A percentile compares a stretch with the other conserved stretches of the same genome.
These are phyloP conservation scores for Cranoglanis bouderius DNA, from an alignment of 2,113 vertebrate species.

Conservation along the genomic window DNA sequence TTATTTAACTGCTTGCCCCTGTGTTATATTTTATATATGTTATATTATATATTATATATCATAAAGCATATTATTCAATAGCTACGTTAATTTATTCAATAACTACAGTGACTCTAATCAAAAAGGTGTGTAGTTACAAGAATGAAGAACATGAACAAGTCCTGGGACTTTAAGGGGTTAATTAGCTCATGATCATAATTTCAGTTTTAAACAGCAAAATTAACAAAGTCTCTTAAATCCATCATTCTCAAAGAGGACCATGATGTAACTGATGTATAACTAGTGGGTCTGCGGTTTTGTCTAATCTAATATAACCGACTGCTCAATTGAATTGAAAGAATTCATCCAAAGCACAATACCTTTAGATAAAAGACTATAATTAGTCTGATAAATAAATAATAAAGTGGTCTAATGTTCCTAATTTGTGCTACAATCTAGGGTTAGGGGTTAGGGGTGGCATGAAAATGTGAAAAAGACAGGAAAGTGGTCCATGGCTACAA, in stretches of 20 bases:
- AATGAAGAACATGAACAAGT: neutral
- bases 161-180: neutral
- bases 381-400: neutral
- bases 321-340: neutral
- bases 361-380: neutral
- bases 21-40: neutral
- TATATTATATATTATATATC: neutral
- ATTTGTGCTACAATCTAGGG: neutral
- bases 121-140: neutral
- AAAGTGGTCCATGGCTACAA: neutral
- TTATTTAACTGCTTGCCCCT: neutral
- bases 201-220: neutral
- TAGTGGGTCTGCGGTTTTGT: neutral
- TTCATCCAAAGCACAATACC: neutral
- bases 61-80: neutral
- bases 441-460: neutral
- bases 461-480: neutral
- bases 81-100: neutral
- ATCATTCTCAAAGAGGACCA: neutral
- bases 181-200: neutral
- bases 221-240: neutral
- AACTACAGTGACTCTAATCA: neutral
- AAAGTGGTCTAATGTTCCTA: neutral
- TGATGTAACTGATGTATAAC: neutral
- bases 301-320: neutral